phyloP scores from a whole-genome alignment of 2,797 vertebrate species.

The Coilia nasus region DNA sequence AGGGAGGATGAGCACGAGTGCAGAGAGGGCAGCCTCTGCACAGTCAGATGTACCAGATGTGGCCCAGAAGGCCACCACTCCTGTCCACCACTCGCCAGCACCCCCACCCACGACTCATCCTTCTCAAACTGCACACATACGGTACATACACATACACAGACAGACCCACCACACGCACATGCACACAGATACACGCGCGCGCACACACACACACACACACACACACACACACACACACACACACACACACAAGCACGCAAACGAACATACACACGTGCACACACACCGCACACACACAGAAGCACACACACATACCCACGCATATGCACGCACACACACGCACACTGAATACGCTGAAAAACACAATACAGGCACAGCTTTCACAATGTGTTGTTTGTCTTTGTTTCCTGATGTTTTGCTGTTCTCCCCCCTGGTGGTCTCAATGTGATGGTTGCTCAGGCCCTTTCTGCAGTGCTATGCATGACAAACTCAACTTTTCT shows the following conservation, averaged over 20 bases:
- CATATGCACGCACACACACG: background rate
- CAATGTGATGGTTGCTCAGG: constrained; percentile 18
- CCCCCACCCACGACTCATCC: background rate
- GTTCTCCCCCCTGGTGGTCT: constrained; percentile 8
- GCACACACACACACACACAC: too few relatives aligned
- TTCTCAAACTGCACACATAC: background rate
- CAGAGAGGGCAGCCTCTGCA: background rate
- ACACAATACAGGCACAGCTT: background rate
- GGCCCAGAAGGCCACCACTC: constrained; percentile 13
- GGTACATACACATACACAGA: background rate
- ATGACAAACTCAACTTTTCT: constrained; percentile 24
- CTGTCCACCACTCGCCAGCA: background rate
- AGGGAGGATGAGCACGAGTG: background rate
- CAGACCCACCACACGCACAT: too few relatives aligned
- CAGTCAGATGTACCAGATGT: constrained; percentile 6
- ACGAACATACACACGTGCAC: background rate
- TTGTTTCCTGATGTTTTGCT: constrained; percentile 11
- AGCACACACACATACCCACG: background rate
- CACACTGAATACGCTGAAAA: background rate
- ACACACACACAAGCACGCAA: background rate
- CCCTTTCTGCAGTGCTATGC: background rate
- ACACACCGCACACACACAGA: background rate
- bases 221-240: background rate
- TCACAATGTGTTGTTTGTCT: background rate
- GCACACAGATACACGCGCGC: too few relatives aligned